phyloP scores from a whole-genome alignment of 2,113 vertebrate genomes.

The Equus przewalskii region DNA sequence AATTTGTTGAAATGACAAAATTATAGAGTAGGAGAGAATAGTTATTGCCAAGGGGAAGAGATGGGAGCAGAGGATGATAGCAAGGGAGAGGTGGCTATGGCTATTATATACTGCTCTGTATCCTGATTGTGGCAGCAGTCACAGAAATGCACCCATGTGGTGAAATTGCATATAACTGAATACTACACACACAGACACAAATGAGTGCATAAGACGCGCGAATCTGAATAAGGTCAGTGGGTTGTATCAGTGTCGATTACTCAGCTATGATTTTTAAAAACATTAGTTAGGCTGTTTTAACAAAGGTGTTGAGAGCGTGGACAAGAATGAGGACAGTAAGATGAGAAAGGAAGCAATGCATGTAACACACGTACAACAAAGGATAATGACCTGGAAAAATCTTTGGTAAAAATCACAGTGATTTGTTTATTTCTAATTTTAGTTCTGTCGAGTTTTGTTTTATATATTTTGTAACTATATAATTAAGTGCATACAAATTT shows the following conservation, averaged over 20 bases:
- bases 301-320: background rate
- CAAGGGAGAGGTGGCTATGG: background rate
- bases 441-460: background rate
- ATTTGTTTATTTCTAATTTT: background rate
- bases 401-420: background rate
- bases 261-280: background rate
- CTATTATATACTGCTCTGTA: background rate
- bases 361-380: background rate
- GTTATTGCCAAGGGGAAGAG: background rate
- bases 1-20: background rate
- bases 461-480: constrained; percentile 18
- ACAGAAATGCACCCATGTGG: background rate
- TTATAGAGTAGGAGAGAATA: background rate
- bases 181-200: background rate
- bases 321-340: background rate
- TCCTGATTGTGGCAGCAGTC: background rate
- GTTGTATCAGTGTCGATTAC: background rate
- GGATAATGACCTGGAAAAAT: background rate
- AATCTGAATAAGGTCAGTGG: background rate
- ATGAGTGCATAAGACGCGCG: background rate
- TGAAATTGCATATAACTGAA: background rate
- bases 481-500: background rate
- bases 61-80: background rate
- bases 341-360: background rate
- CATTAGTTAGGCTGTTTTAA: background rate